Percentiles rank a stretch among this genome's conserved stretches.
These are phyloP conservation scores for Triplophysa dalaica DNA, from an alignment of 2,113 vertebrate species.

Conservation along the genomic window DNA sequence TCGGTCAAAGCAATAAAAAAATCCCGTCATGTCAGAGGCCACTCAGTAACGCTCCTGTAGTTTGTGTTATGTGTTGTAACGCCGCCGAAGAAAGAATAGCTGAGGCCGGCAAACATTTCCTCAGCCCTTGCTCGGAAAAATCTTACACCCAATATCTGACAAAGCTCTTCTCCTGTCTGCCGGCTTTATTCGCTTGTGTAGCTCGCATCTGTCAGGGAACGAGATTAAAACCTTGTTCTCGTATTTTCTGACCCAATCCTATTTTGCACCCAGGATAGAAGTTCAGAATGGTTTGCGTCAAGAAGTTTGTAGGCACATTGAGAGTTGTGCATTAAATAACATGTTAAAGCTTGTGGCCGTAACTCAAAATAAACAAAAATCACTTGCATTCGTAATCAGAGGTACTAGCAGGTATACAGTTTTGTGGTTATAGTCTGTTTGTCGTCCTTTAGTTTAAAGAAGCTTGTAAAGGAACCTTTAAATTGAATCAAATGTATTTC, in stretches of 20 bases:
- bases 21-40: neutral
- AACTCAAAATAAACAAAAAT: no score
- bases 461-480: no score
- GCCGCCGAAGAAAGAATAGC: constrained; percentile 22
- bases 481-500: no score
- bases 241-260: neutral
- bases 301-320: neutral
- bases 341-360: no score
- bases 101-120: constrained; percentile 29
- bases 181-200: constrained; percentile 28
- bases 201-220: constrained; percentile 23
- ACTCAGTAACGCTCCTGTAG: constrained; percentile 30
- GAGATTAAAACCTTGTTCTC: constrained; percentile 26
- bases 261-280: constrained; percentile 5
- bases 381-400: no score
- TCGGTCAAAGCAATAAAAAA: constrained; percentile 17
- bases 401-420: no score
- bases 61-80: constrained; percentile 12
- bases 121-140: neutral
- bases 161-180: constrained; percentile 27
- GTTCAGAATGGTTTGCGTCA: constrained; percentile 2
- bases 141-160: constrained; percentile 37
- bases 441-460: no score
- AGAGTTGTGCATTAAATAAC: no score
- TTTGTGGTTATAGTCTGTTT: no score